Evolutionary conservation across 2,888 invertebrate species (phyloP).

Genomic region (Toxonevra muliebris): DNA sequence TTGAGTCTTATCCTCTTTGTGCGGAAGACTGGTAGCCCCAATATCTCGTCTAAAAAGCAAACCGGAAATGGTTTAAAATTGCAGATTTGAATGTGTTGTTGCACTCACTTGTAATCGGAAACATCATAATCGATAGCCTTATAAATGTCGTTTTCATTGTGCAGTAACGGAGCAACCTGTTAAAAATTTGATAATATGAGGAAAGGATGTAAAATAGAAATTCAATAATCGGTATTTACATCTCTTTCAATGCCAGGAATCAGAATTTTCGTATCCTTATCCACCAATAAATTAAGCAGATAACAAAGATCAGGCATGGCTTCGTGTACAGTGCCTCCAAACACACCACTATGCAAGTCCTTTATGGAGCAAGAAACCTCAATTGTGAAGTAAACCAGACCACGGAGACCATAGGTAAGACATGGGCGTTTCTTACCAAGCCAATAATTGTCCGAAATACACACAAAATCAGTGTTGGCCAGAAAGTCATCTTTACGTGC

Average conservation of each 20-base stretch:
- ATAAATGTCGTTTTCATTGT: conserved; percentile 78
- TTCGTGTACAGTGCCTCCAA: conserved; percentile 92
- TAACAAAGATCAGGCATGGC: conserved; percentile 92
- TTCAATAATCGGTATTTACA: conserved; percentile 66
- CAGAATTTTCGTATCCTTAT: conserved; percentile 86
- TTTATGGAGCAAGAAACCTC: conserved; percentile 89
- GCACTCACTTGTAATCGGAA: conserved; percentile 73
- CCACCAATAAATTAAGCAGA: conserved; percentile 83
- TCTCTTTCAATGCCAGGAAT: conserved; percentile 85
- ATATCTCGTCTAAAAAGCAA: conserved; percentile 68
- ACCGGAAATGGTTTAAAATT: too few relatives aligned
- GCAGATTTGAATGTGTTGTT: background rate
- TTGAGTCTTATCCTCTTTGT: conserved; percentile 81
- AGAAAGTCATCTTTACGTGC: conserved; percentile 78
- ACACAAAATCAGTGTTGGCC: conserved; percentile 87
- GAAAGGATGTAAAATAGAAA: background rate
- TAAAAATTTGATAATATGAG: background rate
- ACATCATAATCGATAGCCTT: conserved; percentile 87
- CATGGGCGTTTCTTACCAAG: conserved; percentile 96
- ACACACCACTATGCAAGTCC: conserved; percentile 96
- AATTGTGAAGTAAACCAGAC: conserved; percentile 89
- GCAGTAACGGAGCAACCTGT: conserved; percentile 70
- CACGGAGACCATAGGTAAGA: conserved; percentile 94
- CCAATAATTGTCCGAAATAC: conserved; percentile 99
- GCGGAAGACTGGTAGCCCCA: conserved; percentile 75